Evolutionary conservation across 2,797 vertebrate genomes (phyloP), one percentile per base, ranked within the genome.

Genomic region (Dermochelys coriacea): DNA sequence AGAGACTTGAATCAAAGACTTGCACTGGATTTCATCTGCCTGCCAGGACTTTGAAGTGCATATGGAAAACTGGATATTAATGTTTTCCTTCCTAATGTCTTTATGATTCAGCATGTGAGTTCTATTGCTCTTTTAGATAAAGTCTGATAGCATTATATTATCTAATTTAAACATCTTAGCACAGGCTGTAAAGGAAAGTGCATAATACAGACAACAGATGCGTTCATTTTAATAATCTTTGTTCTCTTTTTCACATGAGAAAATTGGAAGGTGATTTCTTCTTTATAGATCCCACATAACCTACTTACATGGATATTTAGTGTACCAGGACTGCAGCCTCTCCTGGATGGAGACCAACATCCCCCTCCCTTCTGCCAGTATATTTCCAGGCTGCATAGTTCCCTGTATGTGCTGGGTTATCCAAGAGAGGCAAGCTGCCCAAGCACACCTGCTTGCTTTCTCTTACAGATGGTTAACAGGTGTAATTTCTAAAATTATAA

Each of bases 61-160:
- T 89, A 93, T 90, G 87, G 90, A 94, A 96, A 96, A 96, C 57
- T 95, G 91, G 91, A 95, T 97, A 93, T 93, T 95, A 95, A 93
- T 91, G 78, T 93, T 89, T 96, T 97, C 94, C 86, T 96, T 91
- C 37, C 93, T 89, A 50, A 49, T 90, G 71, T 93, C 91, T 87
- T 92, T 82, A 96, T 90, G 89, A 85, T 68, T 93, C 52, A 85
- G 37, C 21, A 87, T 94, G 85, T 3, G 6, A 89, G 80, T 91
- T 54, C 15, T 29, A 74, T 54, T 87, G 10, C 8, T 89, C 47
- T 91, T 12, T 96, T 78, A 79, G 34, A 84, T 89, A 85, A 94
- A 50, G 47, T 86, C 82, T 64, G 16, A 55, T 45, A 78, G 49
- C 5, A 41, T 64, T 92, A 77, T 37, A 14, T 45, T 50, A 75